Conservation (phyloP, 2,888 invertebrate genomes). For the Oegoconia quadripuncta region DNA sequence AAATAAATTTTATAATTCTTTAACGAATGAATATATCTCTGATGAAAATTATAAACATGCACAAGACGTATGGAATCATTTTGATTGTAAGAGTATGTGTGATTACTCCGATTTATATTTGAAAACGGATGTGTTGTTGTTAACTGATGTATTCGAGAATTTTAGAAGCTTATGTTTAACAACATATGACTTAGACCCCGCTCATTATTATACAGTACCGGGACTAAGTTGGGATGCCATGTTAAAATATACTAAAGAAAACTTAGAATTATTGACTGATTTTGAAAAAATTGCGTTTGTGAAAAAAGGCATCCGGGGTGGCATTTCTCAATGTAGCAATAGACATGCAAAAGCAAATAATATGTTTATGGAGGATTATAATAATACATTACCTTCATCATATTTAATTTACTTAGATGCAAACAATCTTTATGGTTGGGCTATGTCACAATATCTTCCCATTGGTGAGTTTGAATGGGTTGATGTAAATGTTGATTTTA, state of each 20-base stretch:
- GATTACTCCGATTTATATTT: slow-evolving; percentile 36
- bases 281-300: slow-evolving; percentile 19
- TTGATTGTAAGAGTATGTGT: slow-evolving; percentile 24
- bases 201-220: slow-evolving; percentile 26
- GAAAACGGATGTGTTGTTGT: slow-evolving; percentile 32
- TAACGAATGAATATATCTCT: slow-evolving; percentile 15
- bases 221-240: slow-evolving; percentile 30
- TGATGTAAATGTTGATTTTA: slow-evolving; percentile 15
- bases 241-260: slow-evolving; percentile 19
- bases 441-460: slow-evolving; percentile 36
- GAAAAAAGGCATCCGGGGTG: slow-evolving; percentile 22
- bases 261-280: slow-evolving; percentile 22
- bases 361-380: slow-evolving; percentile 26
- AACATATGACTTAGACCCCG: slow-evolving; percentile 27
- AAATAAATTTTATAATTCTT: slow-evolving; percentile 16
- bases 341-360: slow-evolving; percentile 37
- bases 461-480: slow-evolving; percentile 32
- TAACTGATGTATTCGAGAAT: slow-evolving; percentile 40
- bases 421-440: slow-evolving; percentile 42
- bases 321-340: slow-evolving; percentile 23
- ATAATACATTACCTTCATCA: slow-evolving; percentile 18
- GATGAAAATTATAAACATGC: slow-evolving; percentile 26
- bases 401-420: slow-evolving; percentile 37
- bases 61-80: slow-evolving; percentile 27
- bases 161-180: slow-evolving; percentile 30